Percentiles rank a stretch among this genome's conserved stretches.
phyloP scores from a whole-genome alignment of 2,888 invertebrate genomes.

The Drosophila nigricruria region DNA sequence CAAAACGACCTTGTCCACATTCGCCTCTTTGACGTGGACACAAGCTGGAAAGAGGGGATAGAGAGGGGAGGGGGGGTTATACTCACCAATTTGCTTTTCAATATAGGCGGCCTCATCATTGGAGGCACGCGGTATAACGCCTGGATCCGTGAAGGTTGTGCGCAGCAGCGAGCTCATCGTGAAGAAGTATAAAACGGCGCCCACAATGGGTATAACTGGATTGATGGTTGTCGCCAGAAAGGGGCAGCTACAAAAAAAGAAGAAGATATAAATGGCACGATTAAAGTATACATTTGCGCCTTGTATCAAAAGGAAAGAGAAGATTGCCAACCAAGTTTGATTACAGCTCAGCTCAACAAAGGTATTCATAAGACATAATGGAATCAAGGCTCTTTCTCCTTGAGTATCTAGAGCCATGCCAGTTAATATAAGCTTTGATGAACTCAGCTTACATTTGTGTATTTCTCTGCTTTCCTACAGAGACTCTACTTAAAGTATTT shows the following conservation, averaged over 20 bases:
- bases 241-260: conserved; percentile 90
- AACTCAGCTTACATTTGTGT: not conserved
- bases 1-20: conserved; percentile 72
- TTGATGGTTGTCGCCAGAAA: conserved; percentile 95
- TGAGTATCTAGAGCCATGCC: not conserved
- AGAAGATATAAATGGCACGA: conserved; percentile 71
- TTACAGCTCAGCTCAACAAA: not conserved
- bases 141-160: conserved; percentile 97
- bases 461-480: not conserved
- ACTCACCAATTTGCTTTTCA: conserved; percentile 94
- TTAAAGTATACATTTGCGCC: conserved; percentile 11
- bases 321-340: not conserved
- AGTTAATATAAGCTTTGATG: not conserved
- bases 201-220: conserved; percentile 96
- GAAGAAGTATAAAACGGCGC: conserved; percentile 94
- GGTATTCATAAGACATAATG: not conserved
- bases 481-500: conserved; percentile 22
- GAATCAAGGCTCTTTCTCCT: not conserved
- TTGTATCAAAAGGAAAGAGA: not conserved
- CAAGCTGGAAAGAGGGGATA: not conserved
- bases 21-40: conserved; percentile 55
- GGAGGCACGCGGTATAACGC: conserved; percentile 95
- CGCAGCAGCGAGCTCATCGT: conserved; percentile 97
- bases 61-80: not conserved
- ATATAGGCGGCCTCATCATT: conserved; percentile 95